Conservation (phyloP, 2,113 vertebrate genomes). For the Xiphorhynchus elegans region DNA sequence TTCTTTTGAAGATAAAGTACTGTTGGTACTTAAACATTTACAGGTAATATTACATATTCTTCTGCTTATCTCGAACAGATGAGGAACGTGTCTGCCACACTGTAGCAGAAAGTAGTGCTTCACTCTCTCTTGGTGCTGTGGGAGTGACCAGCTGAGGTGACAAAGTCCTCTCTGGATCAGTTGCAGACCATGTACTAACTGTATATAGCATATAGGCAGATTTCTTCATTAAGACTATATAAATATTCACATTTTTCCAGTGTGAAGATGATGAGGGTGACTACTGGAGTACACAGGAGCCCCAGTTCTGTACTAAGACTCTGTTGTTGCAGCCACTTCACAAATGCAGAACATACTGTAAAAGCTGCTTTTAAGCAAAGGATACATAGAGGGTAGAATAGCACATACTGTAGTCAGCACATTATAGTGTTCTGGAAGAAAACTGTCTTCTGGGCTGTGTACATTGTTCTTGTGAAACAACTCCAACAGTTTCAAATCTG, state of each 20-base stretch:
- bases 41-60: background rate
- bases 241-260: background rate
- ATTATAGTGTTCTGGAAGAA: background rate
- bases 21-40: background rate
- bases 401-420: background rate
- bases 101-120: background rate
- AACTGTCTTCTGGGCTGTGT: background rate
- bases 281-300: background rate
- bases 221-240: background rate
- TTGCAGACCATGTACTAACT: rapidly evolving
- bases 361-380: background rate
- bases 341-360: background rate
- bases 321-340: background rate
- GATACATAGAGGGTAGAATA: background rate
- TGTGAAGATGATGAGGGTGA: background rate
- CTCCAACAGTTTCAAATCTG: conserved; percentile 24
- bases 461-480: background rate
- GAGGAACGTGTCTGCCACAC: background rate
- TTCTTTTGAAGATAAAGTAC: background rate
- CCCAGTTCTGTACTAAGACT: background rate
- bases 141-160: background rate
- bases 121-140: background rate
- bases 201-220: rapidly evolving
- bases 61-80: background rate
- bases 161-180: background rate